Base-by-base conservation (phyloP, 2,888 invertebrate species). In the Syrphus vitripennis region DNA sequence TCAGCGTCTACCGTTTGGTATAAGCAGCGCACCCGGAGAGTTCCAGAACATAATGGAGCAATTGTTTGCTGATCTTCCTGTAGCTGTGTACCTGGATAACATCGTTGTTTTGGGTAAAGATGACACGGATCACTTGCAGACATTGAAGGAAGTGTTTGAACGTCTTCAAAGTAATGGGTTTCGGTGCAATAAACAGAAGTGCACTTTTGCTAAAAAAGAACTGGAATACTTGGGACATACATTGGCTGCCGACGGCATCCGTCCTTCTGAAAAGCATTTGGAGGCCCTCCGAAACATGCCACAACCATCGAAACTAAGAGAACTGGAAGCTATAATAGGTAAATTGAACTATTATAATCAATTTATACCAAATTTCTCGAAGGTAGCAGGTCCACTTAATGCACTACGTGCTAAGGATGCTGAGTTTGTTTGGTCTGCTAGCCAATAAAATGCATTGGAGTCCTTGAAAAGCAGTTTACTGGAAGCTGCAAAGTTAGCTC, bases 31-130 rank as follows among this genome's bases (percentile, higher is more conserved):
- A 10, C 26, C 42, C 3, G 63, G 61, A 1, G 65, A 65, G 7
- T 65, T 65, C n/a, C 48, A 65, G 16, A 29, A n/a, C 1, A 14
- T 65, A 26, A 63, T 63, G 63, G 29, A 63, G 40, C 63, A 63
- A 12, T 4, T 63, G 16, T 63, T 63, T 29, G 65, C 31, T 10
- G 31, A 65, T 4, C 29, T 65, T 12, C 45, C 65, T 10, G 65
- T 48, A 21, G 21, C 45, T 16, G 45, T 48, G 1, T 48, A 48
- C 31, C 21, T 19, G 7, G 19, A 19, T 6, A 31, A 65, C 45
- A 65, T 65, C 65, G 45, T 48, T 3, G 45, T 48, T 21, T 48
- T 10, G 45, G 45, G 19, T 14, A 40, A 40, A 10, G 2, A 40
- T n/a, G n/a, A n/a, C 37, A n/a, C n/a, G n/a, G n/a, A n/a, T n/a